Base-by-base conservation (phyloP, 2,113 vertebrate genomes). In the Leptodactylus fuscus region DNA sequence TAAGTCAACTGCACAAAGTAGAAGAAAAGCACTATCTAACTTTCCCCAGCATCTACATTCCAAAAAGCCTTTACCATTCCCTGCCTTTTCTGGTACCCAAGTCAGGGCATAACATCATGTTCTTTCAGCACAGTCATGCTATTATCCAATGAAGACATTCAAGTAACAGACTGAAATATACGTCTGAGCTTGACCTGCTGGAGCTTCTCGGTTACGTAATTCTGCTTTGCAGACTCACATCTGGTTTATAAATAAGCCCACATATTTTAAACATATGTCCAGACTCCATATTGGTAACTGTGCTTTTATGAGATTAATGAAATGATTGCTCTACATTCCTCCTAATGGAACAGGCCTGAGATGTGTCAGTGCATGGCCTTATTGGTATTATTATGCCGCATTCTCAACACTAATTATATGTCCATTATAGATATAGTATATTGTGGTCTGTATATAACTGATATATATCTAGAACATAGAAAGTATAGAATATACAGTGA, bases 131-230 rank as follows among this genome's bases (percentile, higher is more conserved):
- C 29, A 27, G 12, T 62, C 58, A 62, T 27, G 11, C 9, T 13
- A 62, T 62, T 62, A 24, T 24, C 4, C 5, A 62, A 36, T 69
- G 1, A 8, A 0, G 65, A 69, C 29, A 69, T 24, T 29, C 60
- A 29, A 62, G 1, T 32, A 69, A 20, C 65, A 69, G 16, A 1
- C 18, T 1, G 4, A 69, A 69, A 69, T 69, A 20, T 32, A 36
- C 20, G 27, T 69, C 65, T 69, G 29, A 69, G 65, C 65, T 36
- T 36, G 7, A 2, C 1, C 7, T 20, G 16, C 34, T 2, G 3
- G 12, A 62, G 24, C 27, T 62, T 62, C 60, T 86, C 87, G 9
- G 86, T 86, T 53, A 89, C 49, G 92, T 85, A 76, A 91, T 80
- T 76, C n/a, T 38, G 88, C 85, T 22, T 84, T 10, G 0, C 46